Conservation (phyloP, 2,888 invertebrate species). For the Polydrusus tereticollis region DNA sequence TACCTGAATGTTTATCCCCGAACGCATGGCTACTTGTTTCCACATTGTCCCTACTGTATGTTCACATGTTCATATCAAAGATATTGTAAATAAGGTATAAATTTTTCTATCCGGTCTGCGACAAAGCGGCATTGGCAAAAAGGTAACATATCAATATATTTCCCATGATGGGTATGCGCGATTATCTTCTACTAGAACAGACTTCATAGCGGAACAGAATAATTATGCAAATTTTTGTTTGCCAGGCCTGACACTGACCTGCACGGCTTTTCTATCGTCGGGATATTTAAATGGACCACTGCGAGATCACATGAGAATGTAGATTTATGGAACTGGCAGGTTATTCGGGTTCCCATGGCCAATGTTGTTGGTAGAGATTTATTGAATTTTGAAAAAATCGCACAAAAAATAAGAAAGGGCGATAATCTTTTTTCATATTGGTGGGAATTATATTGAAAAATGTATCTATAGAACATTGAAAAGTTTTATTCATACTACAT, state of each 20-base stretch:
- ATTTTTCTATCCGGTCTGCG: not conserved
- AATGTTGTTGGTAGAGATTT: not conserved
- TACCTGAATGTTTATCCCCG: too few relatives aligned
- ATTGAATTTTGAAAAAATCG: not conserved
- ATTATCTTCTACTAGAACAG: conserved; percentile 33
- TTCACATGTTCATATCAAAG: not conserved
- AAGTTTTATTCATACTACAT: too few relatives aligned
- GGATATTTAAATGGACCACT: conserved; percentile 40
- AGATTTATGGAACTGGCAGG: conserved; percentile 1
- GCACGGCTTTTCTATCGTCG: conserved; percentile 17
- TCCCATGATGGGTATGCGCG: conserved; percentile 43
- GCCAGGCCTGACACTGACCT: conserved; percentile 38
- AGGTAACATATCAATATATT: conserved; percentile 29
- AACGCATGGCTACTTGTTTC: not conserved
- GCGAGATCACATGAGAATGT: conserved; percentile 28
- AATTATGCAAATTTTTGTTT: conserved; percentile 43
- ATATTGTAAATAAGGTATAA: not conserved
- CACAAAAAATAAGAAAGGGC: too few relatives aligned
- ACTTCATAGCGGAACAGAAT: conserved; percentile 40
- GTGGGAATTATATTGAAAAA: too few relatives aligned
- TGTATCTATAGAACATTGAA: too few relatives aligned
- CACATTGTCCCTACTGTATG: not conserved
- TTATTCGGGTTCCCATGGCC: conserved; percentile 10
- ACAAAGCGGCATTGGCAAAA: conserved; percentile 21
- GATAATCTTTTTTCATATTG: too few relatives aligned